Evolutionary conservation across 2,113 vertebrate genomes (phyloP).

Genomic region (Scortum barcoo): DNA sequence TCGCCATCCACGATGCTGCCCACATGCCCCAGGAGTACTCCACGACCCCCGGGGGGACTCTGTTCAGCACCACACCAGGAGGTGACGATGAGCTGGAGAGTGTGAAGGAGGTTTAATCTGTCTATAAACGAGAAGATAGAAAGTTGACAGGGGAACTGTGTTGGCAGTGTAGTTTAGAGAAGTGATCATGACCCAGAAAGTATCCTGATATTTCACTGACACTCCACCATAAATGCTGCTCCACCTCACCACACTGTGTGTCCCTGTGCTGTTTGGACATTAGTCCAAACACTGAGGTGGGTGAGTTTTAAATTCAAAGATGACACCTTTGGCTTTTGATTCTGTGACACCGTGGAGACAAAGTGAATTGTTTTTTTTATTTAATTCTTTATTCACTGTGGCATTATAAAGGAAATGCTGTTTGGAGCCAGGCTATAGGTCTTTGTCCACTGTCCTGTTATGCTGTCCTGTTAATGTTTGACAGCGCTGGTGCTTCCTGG

Average conservation of each 20-base stretch:
- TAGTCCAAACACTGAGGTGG: background rate
- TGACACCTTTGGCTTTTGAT: background rate
- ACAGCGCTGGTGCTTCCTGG: background rate
- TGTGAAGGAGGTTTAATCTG: background rate
- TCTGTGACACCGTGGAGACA: background rate
- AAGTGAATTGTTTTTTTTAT: background rate
- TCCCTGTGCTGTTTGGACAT: background rate
- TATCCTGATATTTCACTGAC: background rate
- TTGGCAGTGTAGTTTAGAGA: background rate
- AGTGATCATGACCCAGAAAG: background rate
- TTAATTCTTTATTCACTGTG: background rate
- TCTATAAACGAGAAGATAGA: no score
- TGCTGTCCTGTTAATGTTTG: conserved; percentile 51
- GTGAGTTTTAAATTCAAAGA: background rate
- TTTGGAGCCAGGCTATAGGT: background rate
- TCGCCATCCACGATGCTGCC: conserved; percentile 87
- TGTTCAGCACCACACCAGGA: conserved; percentile 95
- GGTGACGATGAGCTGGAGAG: conserved; percentile 62
- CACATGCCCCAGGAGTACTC: conserved; percentile 92
- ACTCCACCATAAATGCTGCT: background rate
- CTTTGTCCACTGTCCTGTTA: no score
- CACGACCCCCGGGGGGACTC: conserved; percentile 91
- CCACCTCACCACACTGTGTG: background rate
- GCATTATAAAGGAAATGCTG: background rate
- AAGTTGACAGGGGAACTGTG: no score